These are phyloP conservation scores for Caenorhabditis sp. DNA, from an alignment of 2,888 invertebrate species.

Conservation along the genomic window DNA sequence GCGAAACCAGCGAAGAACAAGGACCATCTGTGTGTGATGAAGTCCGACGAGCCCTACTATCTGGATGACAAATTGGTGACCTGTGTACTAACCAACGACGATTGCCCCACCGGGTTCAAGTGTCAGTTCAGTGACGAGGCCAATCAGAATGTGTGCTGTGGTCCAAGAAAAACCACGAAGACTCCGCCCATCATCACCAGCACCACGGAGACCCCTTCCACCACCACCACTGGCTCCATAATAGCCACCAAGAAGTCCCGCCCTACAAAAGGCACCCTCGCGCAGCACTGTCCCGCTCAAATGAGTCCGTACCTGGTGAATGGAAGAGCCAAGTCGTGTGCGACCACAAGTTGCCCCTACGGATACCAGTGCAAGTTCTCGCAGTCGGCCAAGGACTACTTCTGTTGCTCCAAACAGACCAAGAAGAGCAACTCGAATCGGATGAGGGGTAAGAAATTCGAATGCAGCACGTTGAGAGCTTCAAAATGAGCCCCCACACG, in stretches of 20 bases:
- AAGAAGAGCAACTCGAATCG: conserved; percentile 64
- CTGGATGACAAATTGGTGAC: conserved; percentile 32
- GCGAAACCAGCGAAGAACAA: neutral
- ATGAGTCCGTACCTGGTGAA: conserved; percentile 72
- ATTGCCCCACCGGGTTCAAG: conserved; percentile 68
- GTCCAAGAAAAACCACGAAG: conserved; percentile 17
- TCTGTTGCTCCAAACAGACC: conserved; percentile 70
- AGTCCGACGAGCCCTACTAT: conserved; percentile 58
- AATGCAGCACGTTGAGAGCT: conserved; percentile 5
- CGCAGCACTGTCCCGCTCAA: conserved; percentile 68
- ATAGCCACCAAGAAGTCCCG: conserved; percentile 46
- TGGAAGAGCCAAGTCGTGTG: conserved; percentile 71
- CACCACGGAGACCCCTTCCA: neutral
- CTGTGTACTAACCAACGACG: conserved; percentile 62
- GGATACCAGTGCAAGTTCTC: conserved; percentile 75
- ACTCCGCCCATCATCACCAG: too few relatives aligned
- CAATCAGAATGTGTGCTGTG: conserved; percentile 70
- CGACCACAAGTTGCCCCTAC: conserved; percentile 70
- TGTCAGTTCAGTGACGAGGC: conserved; percentile 67
- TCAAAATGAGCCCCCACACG: conserved; percentile 6
- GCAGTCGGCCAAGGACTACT: conserved; percentile 67
- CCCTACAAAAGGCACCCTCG: conserved; percentile 8
- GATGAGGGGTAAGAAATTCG: conserved; percentile 35
- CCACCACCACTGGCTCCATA: conserved; percentile 32
- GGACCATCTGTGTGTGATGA: conserved; percentile 43